Evolutionary conservation across 2,888 invertebrate genomes (phyloP).

Genomic region (Anthrax anthrax): DNA sequence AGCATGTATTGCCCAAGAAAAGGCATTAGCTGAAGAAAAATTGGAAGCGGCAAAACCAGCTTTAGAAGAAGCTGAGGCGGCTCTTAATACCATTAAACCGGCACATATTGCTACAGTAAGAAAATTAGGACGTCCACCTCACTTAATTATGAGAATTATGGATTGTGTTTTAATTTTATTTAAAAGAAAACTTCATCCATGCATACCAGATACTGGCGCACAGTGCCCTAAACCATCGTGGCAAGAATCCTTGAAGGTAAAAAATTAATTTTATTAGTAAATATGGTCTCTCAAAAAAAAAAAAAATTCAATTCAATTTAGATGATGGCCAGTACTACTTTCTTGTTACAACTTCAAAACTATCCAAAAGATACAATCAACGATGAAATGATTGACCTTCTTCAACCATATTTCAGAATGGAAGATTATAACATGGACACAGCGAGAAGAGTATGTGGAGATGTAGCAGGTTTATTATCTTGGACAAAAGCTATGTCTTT

Average conservation of each 20-base stretch:
- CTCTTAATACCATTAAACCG: conserved; percentile 90
- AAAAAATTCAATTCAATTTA: conserved; percentile 23
- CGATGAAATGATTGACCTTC: conserved; percentile 89
- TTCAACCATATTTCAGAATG: conserved; percentile 85
- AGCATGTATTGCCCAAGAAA: conserved; percentile 75
- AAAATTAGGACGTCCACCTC: conserved; percentile 88
- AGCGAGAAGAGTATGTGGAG: conserved; percentile 89
- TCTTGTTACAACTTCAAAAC: conserved; percentile 78
- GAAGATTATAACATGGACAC: conserved; percentile 96
- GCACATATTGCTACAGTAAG: conserved; percentile 91
- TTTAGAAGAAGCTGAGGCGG: conserved; percentile 86
- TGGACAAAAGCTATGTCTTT: conserved; percentile 96
- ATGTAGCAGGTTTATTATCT: conserved; percentile 85
- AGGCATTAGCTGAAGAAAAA: conserved; percentile 80
- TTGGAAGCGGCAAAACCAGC: conserved; percentile 92
- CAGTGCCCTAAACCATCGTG: conserved; percentile 89
- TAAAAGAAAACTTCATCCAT: conserved; percentile 72
- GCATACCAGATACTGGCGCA: conserved; percentile 60
- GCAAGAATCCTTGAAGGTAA: conserved; percentile 84
- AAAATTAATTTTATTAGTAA: background rate
- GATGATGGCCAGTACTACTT: conserved; percentile 94
- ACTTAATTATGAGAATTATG: conserved; percentile 96
- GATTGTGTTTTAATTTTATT: conserved; percentile 89
- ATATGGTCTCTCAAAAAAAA: background rate
- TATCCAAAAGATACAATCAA: conserved; percentile 95